These are phyloP conservation scores for Propsilocerus akamusi DNA, from an alignment of 1,140 invertebrate genomes.

Conservation along the genomic window DNA sequence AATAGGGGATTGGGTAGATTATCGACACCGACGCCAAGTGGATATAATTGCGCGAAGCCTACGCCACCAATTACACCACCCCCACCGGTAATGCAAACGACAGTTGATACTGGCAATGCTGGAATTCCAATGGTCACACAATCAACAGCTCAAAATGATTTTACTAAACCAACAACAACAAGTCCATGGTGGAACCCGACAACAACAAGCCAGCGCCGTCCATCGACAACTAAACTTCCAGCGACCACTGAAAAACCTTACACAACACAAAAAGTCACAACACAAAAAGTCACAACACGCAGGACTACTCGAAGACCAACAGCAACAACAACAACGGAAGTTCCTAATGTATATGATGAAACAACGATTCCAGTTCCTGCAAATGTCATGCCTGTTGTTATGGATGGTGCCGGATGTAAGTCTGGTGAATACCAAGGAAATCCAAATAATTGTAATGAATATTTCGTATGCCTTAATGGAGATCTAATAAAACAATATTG, in stretches of 20 bases:
- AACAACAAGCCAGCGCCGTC: too few species aligned
- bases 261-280: constrained; percentile 11
- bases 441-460: constrained; percentile 48
- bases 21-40: constrained; percentile 29
- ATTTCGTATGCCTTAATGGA: constrained; percentile 52
- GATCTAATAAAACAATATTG: constrained; percentile 48
- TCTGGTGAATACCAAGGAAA: constrained; percentile 45
- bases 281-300: constrained; percentile 11
- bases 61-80: constrained; percentile 44
- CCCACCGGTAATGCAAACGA: constrained; percentile 47
- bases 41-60: constrained; percentile 40
- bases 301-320: constrained; percentile 13
- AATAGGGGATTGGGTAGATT: constrained; percentile 51
- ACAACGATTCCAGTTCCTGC: constrained; percentile 23
- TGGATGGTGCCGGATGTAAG: constrained; percentile 30
- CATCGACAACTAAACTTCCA: constrained; percentile 10
- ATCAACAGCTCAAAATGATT: constrained; percentile 12
- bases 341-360: constrained; percentile 10
- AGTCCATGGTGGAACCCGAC: constrained; percentile 23
- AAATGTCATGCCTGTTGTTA: constrained; percentile 20
- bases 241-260: constrained; percentile 11
- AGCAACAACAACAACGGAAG: constrained; percentile 11
- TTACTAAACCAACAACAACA: constrained; percentile 17
- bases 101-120: constrained; percentile 19
- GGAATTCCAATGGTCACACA: constrained; percentile 6